Conservation (phyloP, 2,797 vertebrate genomes). For the Crax fasciolata region DNA sequence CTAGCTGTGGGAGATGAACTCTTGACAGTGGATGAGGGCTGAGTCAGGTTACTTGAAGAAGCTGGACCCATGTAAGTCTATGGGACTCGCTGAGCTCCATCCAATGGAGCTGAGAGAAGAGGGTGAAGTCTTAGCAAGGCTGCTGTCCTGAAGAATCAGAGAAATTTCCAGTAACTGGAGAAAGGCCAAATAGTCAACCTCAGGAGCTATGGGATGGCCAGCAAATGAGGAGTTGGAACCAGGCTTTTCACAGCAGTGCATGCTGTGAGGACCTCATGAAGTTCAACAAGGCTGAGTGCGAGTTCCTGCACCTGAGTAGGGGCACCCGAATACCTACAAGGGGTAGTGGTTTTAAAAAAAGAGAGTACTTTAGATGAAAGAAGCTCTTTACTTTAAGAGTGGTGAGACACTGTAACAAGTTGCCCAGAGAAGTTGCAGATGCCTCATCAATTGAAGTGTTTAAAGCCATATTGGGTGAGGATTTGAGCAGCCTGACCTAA, state of each 20-base stretch:
- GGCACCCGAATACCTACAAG: not conserved
- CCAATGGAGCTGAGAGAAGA: not conserved
- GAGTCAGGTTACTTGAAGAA: not conserved
- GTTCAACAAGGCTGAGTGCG: not conserved
- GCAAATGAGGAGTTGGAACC: not conserved
- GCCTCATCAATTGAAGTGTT: not conserved
- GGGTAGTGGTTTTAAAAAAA: not conserved
- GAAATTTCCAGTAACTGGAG: not conserved
- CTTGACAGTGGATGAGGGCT: not conserved
- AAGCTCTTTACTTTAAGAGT: not conserved
- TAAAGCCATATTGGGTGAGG: not conserved
- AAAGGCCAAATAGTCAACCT: not conserved
- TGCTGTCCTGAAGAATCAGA: not conserved
- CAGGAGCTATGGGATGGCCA: not conserved
- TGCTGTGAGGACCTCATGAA: not conserved
- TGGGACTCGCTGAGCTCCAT: not conserved
- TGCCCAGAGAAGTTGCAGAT: not conserved
- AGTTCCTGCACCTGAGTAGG: not conserved
- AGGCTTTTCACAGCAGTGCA: not conserved
- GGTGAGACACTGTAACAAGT: not conserved
- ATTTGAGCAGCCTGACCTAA: not conserved
- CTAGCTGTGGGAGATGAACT: not conserved
- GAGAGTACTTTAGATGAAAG: not conserved
- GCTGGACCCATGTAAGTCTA: not conserved
- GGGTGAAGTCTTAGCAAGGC: not conserved